Evolutionary conservation across 1,140 invertebrate genomes (phyloP), one percentile per base, ranked within the genome.

Genomic region (Epicauta chinensis): DNA sequence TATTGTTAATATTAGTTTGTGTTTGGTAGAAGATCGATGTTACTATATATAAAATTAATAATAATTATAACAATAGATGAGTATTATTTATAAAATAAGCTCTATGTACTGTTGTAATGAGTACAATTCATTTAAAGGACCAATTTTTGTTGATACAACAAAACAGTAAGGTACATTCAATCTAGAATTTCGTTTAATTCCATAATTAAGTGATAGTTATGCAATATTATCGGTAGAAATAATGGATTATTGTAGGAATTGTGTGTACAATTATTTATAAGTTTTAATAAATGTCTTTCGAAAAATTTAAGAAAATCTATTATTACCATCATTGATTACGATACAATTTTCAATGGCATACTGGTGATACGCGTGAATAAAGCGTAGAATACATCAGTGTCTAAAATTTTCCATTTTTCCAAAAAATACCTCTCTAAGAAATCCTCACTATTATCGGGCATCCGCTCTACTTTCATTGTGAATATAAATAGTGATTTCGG

Each of bases 401-500:
- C 43, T 23, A 69, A 50, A 54, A 60, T 56, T 23, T 29, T 51
- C 65, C 65, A 67, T 7, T 52, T 58, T 9, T 54, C 29, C 15
- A 45, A 38, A 16, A 67, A 53, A 16, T 51, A 45, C 7, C 58
- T 35, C 46, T 62, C 59, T 16, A 59, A 36, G 50, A 52, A 53
- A 35, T 49, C 46, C 1, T 50, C 16, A 16, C 56, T 35, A 15
- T 45, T 45, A 5, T 49, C 32, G 5, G 48, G 45, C 23, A 60
- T 45, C 34, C 52, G 41, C 11, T 65, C 47, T 1, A 68, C 58
- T 49, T 59, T 68, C 32, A 77, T 58, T 17, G 75, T 78, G 50
- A 77, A 77, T 45, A 78, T 70, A 62, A 75, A 73, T 15, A 75
- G 68, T 54, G 71, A 72, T 46, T 65, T 71, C 29, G 68, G 64